Base-by-base conservation (phyloP, 2,797 vertebrate species). In the Takifugu rubripes region DNA sequence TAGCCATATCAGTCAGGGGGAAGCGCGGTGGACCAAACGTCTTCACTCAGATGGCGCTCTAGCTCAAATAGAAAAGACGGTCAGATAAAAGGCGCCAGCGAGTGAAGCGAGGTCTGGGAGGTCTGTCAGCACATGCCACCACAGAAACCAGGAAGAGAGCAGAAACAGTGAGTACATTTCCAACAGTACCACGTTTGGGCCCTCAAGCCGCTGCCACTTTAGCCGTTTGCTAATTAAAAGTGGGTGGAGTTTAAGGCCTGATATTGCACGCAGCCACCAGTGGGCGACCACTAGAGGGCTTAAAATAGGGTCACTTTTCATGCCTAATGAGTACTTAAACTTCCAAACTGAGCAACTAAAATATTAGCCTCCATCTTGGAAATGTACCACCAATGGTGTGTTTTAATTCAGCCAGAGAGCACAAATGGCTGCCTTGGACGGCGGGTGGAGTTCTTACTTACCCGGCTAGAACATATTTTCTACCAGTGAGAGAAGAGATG, bases 381-480 rank as follows among this genome's bases (percentile, higher is more conserved):
- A 89, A 91, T 89, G 88, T 64, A 85, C 82, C 50, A 21, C 64
- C 52, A 68, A 81, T 59, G 82, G 63, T 9, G 44, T 42, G 10
- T 45, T 40, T 64, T 2, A 17, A 59, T 77, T 56, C 31, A n/a
- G 43, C 47, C 61, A 66, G 25, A 71, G 63, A 75, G 68, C 45
- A 74, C 61, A 74, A 69, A 74, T 62, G 36, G 64, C 44, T 6
- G 44, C 16, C 16, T 46, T 21, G 7, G 44, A 46, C 16, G 17
- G 21, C 44, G 17, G 16, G 43, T 14, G n/a, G 45, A 61, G 75
- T 66, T 61, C 17, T 82, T 93, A 98, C 96, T 99, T 94, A 99
- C 96, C 96, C 92, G 80, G 61, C 92, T 95, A 94, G 93, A 92
- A 93, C 92, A 92, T 90, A 98, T 96, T 96, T 97, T 98, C 95